Evolutionary conservation across 2,113 vertebrate genomes (phyloP).

Genomic region (Lathamus discolor): DNA sequence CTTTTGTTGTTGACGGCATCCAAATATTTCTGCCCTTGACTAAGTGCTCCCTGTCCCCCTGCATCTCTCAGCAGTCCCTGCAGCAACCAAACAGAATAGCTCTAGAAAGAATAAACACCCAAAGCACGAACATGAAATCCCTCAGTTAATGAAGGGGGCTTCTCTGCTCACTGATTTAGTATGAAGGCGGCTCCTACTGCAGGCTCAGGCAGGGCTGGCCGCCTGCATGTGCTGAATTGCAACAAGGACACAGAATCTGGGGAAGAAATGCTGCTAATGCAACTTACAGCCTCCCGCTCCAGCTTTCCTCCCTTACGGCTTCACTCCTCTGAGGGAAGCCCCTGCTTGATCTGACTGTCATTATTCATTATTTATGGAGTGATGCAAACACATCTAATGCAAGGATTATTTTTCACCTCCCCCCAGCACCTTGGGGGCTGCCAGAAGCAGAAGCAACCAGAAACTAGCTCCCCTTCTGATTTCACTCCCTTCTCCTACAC

Average conservation of each 20-base stretch:
- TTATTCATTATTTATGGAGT: slow-evolving; percentile 18
- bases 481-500: background rate
- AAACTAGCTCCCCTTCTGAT: background rate
- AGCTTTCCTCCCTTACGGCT: background rate
- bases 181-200: background rate
- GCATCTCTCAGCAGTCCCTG: background rate
- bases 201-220: background rate
- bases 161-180: background rate
- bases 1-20: background rate
- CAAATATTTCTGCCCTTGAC: slow-evolving; percentile 8
- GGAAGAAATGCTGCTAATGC: background rate
- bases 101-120: background rate
- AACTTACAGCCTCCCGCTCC: background rate
- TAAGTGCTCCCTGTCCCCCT: background rate
- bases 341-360: background rate
- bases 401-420: background rate
- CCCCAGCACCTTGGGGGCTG: background rate
- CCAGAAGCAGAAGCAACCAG: slow-evolving; percentile 22
- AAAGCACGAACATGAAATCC: background rate
- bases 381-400: background rate
- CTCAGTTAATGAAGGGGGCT: background rate
- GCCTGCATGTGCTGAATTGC: background rate
- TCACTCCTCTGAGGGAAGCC: background rate
- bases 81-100: background rate
- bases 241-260: background rate